Evolutionary conservation across 2,113 vertebrate species (phyloP), one percentile per base, ranked within the genome.

Genomic region (Vombatus ursinus): DNA sequence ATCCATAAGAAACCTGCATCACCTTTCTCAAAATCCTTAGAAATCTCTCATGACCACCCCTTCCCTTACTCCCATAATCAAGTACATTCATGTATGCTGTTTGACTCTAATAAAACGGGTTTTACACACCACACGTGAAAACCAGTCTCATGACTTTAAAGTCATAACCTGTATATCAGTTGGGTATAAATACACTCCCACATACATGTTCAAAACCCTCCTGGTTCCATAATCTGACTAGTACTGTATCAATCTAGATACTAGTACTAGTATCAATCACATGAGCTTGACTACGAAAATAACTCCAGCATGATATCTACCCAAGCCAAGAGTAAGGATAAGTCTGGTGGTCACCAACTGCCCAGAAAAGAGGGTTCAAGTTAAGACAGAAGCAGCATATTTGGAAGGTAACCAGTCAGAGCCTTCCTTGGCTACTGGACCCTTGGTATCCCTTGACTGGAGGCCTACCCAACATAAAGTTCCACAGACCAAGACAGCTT

Each of bases 41-140:
- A 77, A 77, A 44, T 44, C 5, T 77, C 68, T 77, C 19, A 3
- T 22, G n/a, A 8, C 68, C 10, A 22, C n/a, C 68, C 37, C 14
- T 16, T 44, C 68, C n/a, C n/a, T 44, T 5, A 84, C 8, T 44
- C 68, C 19, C 16, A 44, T 44, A 22, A n/a, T 7, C 68, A 84
- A 44, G 68, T 2, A 7, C 7, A 84, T 84, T 84, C 37, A 84
- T 44, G 0, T 8, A 84, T 84, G 37, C 6, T 8, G 19, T 84
- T 44, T 2, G n/a, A 84, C 19, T 44, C 44, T 44, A 22, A 84
- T 8, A 1, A 53, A 77, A 90, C 44, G 0, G 0, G 26, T 50
- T n/a, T 3, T 12, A 1, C 1, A 3, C 0, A 0, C 47, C 93
- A 89, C 10, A 37, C 8, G 44, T 22, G 37, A 77, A 6, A 6